Evolutionary conservation across 2,797 vertebrate genomes (phyloP), one percentile per base, ranked within the genome.

Genomic region (Enteromius thamalakanensis): DNA sequence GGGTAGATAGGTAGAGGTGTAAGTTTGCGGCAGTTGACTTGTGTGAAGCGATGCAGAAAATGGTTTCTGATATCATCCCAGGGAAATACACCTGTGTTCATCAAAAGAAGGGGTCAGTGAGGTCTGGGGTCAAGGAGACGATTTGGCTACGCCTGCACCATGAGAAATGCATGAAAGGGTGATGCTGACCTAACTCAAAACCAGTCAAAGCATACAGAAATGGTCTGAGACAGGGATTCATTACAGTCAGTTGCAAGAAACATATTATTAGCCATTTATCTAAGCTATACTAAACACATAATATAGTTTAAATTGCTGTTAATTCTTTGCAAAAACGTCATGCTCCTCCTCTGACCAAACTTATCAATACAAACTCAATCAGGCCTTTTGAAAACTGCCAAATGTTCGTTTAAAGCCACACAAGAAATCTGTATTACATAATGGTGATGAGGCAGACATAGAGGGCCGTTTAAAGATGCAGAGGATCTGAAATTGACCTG

Each of bases 21-120:
- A 23, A 76, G 64, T 71, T 71, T 51, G 26, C 12, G 14, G 9
- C 21, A 70, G 77, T 64, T 65, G 83, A 72, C 81, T 86, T 55
- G 12, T 80, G 68, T 78, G 85, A 84, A 76, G 81, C 83, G 72
- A 78, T 76, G 83, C 86, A 82, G 74, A 82, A 87, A 82, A 87
- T 87, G 86, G 78, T 88, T 88, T 88, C 86, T 86, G 87, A 83
- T 84, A 67, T 87, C 81, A 51, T 90, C 91, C 87, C 91, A 68
- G 80, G 90, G 90, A 94, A 93, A 94, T 93, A 86, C 90, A 89
- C 90, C 88, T 88, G 88, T 85, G 85, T 77, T 65, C 65, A 51
- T 80, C 80, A 37, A 80, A 84, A 62, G 84, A 81, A 83, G 88
- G 82, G 84, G 87, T 70, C 74, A 84, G 83, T 81, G 83, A 82